Conservation (phyloP, 2,888 invertebrate genomes). For the Troides oblongomaculatus region DNA sequence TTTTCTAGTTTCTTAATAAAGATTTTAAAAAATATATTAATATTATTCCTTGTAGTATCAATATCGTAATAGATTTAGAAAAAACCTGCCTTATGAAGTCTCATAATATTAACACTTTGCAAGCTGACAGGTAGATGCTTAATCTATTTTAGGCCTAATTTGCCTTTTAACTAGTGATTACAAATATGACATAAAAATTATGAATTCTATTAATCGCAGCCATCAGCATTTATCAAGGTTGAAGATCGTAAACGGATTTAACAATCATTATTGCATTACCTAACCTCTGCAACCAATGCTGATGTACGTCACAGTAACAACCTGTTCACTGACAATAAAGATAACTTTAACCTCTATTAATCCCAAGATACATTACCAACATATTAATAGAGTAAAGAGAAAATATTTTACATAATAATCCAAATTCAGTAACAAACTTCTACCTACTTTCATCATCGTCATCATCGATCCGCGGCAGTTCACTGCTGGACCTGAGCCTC, state of each 20-base stretch:
- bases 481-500: too few relatives aligned
- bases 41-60: too few relatives aligned
- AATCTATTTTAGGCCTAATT: not conserved
- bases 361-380: not conserved
- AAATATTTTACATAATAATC: too few relatives aligned
- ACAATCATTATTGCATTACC: not conserved
- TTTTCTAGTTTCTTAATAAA: too few relatives aligned
- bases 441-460: too few relatives aligned
- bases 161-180: not conserved
- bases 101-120: not conserved
- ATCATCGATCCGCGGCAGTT: too few relatives aligned
- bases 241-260: not conserved
- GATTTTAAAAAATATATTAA: too few relatives aligned
- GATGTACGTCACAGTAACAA: not conserved
- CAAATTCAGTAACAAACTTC: too few relatives aligned
- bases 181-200: not conserved
- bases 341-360: slow-evolving; percentile 5
- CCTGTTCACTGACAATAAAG: slow-evolving; percentile 6
- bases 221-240: not conserved
- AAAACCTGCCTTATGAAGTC: too few relatives aligned
- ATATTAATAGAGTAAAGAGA: too few relatives aligned
- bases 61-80: too few relatives aligned
- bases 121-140: not conserved
- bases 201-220: not conserved
- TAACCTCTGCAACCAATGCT: slow-evolving; percentile 10